Conservation (phyloP, 2,888 invertebrate genomes). For the Stenurella melanura region DNA sequence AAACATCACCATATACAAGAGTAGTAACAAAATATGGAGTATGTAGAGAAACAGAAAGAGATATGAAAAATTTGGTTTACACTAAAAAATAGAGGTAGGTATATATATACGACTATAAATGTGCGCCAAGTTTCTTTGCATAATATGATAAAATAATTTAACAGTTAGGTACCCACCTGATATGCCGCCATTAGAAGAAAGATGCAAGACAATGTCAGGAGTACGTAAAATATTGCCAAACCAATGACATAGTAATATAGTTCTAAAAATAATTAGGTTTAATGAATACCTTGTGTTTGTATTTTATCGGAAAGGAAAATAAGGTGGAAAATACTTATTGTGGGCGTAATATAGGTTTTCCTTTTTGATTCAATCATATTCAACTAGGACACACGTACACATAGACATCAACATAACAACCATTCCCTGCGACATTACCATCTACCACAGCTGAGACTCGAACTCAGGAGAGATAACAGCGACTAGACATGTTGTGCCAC, state of each 20-base stretch:
- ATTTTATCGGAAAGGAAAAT: too few species aligned
- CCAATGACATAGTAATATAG: conserved; percentile 14
- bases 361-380: too few species aligned
- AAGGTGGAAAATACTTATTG: too few species aligned
- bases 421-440: too few species aligned
- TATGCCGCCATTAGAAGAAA: conserved; percentile 23
- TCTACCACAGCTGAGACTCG: too few species aligned
- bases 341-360: too few species aligned
- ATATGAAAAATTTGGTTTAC: conserved; percentile 17
- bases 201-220: conserved; percentile 9
- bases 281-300: too few species aligned
- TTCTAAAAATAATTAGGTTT: conserved; percentile 7
- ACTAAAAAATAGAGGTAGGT: conserved; percentile 26
- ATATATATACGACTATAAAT: not conserved
- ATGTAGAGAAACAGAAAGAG: conserved; percentile 10
- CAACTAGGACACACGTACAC: too few species aligned
- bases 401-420: too few species aligned
- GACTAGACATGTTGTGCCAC: too few species aligned
- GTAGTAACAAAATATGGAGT: not conserved
- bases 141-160: not conserved
- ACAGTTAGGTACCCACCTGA: conserved; percentile 24
- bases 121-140: not conserved
- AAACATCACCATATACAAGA: not conserved
- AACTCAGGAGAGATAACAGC: too few species aligned
- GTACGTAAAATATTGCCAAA: conserved; percentile 11